Conservation (phyloP, 1,140 invertebrate species). For the Eriocheir sinensis region DNA sequence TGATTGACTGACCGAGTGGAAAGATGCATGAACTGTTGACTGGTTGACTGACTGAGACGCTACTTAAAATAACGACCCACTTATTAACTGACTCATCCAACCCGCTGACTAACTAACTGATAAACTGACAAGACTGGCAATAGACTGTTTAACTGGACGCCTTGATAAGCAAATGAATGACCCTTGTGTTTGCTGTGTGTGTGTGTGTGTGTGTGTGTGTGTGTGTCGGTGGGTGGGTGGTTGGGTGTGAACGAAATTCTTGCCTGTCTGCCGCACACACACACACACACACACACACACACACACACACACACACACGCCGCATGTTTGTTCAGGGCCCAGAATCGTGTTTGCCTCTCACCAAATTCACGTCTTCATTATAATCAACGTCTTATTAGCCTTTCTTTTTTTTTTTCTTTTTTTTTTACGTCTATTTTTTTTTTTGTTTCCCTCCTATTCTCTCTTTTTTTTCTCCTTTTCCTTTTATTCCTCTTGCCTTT, state of each 20-base stretch:
- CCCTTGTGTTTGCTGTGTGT: neutral
- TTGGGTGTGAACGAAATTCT: too few species aligned
- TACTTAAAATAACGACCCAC: too few species aligned
- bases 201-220: neutral
- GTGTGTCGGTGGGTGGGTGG: neutral
- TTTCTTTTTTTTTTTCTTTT: neutral
- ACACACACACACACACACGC: neutral
- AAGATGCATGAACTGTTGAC: too few species aligned
- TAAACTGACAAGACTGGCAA: neutral
- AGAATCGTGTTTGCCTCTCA: neutral
- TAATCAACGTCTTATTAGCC: slow-evolving; percentile 6
- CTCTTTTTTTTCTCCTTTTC: neutral
- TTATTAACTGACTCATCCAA: too few species aligned
- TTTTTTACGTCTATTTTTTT: slow-evolving; percentile 15
- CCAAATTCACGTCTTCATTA: neutral
- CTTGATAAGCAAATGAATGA: neutral
- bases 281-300: neutral
- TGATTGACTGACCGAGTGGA: too few species aligned
- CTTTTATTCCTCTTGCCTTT: neutral
- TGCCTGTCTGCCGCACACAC: too few species aligned
- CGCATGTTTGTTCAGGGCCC: neutral
- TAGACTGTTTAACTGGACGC: neutral
- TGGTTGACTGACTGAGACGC: too few species aligned
- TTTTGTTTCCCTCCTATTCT: slow-evolving; percentile 23
- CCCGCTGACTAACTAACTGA: neutral